phyloP scores from a whole-genome alignment of 2,113 vertebrate species.

The Ameiurus melas region DNA sequence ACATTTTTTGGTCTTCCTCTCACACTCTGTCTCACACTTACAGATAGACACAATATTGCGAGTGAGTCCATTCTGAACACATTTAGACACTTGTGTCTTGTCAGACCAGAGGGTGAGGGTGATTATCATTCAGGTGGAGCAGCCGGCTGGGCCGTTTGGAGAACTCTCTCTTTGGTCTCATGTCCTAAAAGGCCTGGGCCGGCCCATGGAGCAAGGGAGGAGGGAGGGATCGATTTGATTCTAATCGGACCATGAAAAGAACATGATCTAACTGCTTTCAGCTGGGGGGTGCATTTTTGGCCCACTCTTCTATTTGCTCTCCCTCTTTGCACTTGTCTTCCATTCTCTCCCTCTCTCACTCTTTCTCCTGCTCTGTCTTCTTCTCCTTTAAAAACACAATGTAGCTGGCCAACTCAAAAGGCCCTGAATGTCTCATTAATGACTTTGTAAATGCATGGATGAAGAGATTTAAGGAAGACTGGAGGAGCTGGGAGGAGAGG shows the following conservation, averaged over 20 bases:
- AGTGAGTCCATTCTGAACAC: slow-evolving; percentile 80
- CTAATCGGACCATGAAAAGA: slow-evolving; percentile 99
- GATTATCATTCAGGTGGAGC: slow-evolving; percentile 96
- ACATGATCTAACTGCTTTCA: slow-evolving; percentile 99
- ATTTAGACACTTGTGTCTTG: slow-evolving; percentile 87
- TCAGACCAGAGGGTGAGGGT: slow-evolving; percentile 89
- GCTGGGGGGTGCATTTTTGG: slow-evolving; percentile 95
- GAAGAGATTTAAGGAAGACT: slow-evolving; percentile 64
- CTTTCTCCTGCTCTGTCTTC: slow-evolving; percentile 56
- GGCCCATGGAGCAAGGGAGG: slow-evolving; percentile 54
- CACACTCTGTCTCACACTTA: not conserved
- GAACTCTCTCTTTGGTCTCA: slow-evolving; percentile 88
- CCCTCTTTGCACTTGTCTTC: slow-evolving; percentile 57
- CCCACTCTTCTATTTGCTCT: slow-evolving; percentile 77
- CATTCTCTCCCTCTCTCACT: slow-evolving; percentile 63
- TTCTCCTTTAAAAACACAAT: slow-evolving; percentile 81
- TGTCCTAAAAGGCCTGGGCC: slow-evolving; percentile 88
- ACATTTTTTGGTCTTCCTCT: not conserved
- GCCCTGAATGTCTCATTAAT: slow-evolving; percentile 99
- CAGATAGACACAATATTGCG: not conserved
- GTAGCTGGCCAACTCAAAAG: slow-evolving; percentile 97
- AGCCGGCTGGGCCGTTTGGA: slow-evolving; percentile 77
- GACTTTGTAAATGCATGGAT: slow-evolving; percentile 88
- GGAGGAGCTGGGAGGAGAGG: slow-evolving; percentile 64
- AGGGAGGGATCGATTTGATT: slow-evolving; percentile 99